Evolutionary conservation across 2,888 invertebrate genomes (phyloP), one percentile per base, ranked within the genome.

Genomic region (Lumbricus terrestris): DNA sequence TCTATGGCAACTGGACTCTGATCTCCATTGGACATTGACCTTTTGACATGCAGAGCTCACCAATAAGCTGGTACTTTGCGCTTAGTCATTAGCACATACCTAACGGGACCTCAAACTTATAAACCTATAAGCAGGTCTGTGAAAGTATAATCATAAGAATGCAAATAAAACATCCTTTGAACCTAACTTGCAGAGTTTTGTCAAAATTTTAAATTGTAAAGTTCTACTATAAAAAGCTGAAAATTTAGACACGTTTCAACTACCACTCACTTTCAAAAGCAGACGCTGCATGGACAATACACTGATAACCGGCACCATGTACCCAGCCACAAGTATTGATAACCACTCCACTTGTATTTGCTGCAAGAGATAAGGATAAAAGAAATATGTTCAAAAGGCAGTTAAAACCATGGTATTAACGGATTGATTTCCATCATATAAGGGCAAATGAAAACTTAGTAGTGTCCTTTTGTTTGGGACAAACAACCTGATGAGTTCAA

Each of bases 301-400:
- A 96, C 93, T 97, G 97, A 95, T 98, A 99, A 0, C 99, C 99
- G 0, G 96, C 97, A 0, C 97, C 97, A 95, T 98, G 98, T 3
- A 99, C 97, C 98, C 98, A 99, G 0, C 99, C 99, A 93, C 98
- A 98, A 0, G 99, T 99, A 95, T 99, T 99, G 92, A 99, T 98
- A 69, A 99, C 96, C 6, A 97, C 97, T 0, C 99, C 99, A 5
- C 96, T 95, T 18, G 94, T 93, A 91, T 95, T 95, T 16, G 95
- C 95, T 92, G 90, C 29, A 89, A 42, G 54, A 90, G 16, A 82
- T 82, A 54, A n/a, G 18, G 11, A 42, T 29, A 35, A 37, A 90
- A n/a, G 8, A 16, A 23, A 89, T 38, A 34, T 88, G 34, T 88
- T 88, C 37, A 29, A 34, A 88, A 23, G 34, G n/a, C 35, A 88